Conservation (phyloP, 2,797 vertebrate species). For the Gallinago nigripennis region DNA sequence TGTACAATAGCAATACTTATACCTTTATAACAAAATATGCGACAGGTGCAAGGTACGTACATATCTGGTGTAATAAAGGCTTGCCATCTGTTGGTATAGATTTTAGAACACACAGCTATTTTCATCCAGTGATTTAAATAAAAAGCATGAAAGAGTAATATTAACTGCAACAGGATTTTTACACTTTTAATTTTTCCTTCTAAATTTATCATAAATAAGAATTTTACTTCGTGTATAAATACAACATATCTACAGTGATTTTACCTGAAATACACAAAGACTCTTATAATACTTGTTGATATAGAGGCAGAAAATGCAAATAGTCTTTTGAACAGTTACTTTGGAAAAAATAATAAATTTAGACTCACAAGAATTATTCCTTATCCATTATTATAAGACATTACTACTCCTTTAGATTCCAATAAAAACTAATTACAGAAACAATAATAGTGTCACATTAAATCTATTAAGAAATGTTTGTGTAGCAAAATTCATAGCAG, state of each 20-base stretch:
- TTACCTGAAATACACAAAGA: background rate
- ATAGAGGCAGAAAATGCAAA: background rate
- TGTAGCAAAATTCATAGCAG: background rate
- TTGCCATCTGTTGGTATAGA: conserved; percentile 29
- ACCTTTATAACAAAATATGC: background rate
- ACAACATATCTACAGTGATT: background rate
- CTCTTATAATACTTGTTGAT: background rate
- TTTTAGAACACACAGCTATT: background rate
- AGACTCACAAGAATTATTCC: background rate
- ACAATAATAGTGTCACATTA: background rate
- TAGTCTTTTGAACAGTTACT: background rate
- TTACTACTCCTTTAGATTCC: background rate
- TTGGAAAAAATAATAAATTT: background rate
- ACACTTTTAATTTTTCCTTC: background rate
- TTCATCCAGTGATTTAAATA: background rate
- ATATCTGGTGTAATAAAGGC: background rate
- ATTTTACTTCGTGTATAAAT: background rate
- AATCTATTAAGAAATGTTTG: background rate
- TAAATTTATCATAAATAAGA: background rate
- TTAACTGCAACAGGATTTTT: background rate
- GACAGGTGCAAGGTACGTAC: conserved; percentile 9
- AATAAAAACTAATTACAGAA: background rate
- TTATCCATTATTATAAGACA: background rate
- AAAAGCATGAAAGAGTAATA: background rate
- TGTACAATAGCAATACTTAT: background rate